Evolutionary conservation across 2,888 invertebrate species (phyloP).

Genomic region (Agriopis marginaria): DNA sequence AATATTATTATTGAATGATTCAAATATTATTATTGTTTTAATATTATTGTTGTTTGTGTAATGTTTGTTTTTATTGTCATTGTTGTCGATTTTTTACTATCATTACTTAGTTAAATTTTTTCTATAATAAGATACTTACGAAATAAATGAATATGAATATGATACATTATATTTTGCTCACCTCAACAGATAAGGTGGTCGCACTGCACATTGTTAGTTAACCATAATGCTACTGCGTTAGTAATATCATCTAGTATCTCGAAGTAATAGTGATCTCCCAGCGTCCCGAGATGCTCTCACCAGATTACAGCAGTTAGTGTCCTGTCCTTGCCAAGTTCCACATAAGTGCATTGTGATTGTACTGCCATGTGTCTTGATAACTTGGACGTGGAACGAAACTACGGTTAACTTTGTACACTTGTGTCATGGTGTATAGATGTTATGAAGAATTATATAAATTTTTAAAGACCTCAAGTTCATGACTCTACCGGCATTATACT

Average conservation of each 20-base stretch:
- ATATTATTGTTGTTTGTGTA: too few species aligned
- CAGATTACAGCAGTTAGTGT: slow-evolving; percentile 24
- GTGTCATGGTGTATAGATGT: not conserved
- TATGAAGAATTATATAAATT: too few species aligned
- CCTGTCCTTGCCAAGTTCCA: slow-evolving; percentile 21
- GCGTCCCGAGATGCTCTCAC: slow-evolving; percentile 14
- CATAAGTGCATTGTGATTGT: slow-evolving; percentile 34
- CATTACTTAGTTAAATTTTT: too few species aligned
- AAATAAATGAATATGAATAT: too few species aligned
- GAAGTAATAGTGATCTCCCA: slow-evolving; percentile 4
- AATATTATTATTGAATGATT: too few species aligned
- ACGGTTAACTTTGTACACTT: not conserved
- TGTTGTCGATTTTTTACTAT: too few species aligned
- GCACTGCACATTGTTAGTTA: not conserved
- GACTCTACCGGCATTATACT: too few species aligned
- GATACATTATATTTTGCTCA: too few species aligned
- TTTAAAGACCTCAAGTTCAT: too few species aligned
- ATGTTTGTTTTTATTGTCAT: too few species aligned
- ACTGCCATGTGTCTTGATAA: slow-evolving; percentile 28
- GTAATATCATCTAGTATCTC: not conserved
- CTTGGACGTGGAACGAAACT: not conserved
- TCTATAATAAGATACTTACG: too few species aligned
- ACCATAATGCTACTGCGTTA: slow-evolving; percentile 1
- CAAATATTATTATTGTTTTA: too few species aligned
- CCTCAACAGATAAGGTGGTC: not conserved